phyloP scores from a whole-genome alignment of 2,888 invertebrate species.

The Cataglyphis cursor region DNA sequence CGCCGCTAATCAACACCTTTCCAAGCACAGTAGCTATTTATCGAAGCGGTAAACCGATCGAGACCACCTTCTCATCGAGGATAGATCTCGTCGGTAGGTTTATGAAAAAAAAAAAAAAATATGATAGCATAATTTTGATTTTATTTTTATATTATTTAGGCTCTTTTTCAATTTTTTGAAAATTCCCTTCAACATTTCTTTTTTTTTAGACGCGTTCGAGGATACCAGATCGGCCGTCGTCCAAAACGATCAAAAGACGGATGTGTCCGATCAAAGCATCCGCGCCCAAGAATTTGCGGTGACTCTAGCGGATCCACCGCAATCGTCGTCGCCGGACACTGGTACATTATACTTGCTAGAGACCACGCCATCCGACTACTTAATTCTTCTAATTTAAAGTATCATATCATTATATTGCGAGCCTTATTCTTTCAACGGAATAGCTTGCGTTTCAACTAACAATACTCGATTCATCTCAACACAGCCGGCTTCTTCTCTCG shows the following conservation, averaged over 20 bases:
- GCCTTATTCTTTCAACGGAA: constrained; percentile 59
- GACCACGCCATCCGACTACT: constrained; percentile 64
- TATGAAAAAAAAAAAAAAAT: not conserved
- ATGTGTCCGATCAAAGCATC: constrained; percentile 79
- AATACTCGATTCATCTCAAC: constrained; percentile 17
- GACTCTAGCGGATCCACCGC: constrained; percentile 81
- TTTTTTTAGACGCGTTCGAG: constrained; percentile 54
- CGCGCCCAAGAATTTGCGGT: constrained; percentile 84
- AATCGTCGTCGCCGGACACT: constrained; percentile 65
- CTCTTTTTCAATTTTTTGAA: not conserved
- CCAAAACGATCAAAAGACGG: constrained; percentile 56
- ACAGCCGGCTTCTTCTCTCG: constrained; percentile 1
- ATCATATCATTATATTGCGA: constrained; percentile 31
- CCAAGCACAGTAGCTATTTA: constrained; percentile 44
- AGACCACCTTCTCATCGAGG: constrained; percentile 46
- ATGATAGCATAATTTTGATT: not conserved
- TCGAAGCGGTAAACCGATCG: constrained; percentile 58
- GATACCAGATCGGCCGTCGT: constrained; percentile 29
- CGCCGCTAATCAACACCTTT: constrained; percentile 48
- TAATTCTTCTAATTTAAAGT: constrained; percentile 69
- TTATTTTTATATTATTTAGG: not conserved
- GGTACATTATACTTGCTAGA: constrained; percentile 76
- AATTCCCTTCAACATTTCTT: not conserved
- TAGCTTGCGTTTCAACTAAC: constrained; percentile 24
- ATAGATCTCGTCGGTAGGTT: constrained; percentile 35